Conservation (phyloP, 30 jellyfish, hydroid and myxozoan species). For the Mastigias papua region DNA sequence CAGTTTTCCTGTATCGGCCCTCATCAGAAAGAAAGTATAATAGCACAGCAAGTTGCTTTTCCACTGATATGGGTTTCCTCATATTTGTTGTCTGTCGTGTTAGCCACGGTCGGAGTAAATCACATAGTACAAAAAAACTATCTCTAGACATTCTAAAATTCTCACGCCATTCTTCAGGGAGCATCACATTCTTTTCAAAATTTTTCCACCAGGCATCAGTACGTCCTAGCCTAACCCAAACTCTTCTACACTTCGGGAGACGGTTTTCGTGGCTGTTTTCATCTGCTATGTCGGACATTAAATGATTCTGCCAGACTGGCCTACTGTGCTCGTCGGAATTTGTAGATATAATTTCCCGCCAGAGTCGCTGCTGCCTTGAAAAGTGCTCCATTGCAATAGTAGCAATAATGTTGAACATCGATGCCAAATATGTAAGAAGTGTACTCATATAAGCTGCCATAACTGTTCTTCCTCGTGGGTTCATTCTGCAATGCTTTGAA, state of each 20-base stretch:
- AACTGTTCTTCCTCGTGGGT: background rate
- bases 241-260: background rate
- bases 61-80: constrained; percentile 3
- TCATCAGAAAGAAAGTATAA: constrained; percentile 16
- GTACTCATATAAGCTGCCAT: background rate
- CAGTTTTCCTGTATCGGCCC: constrained; percentile 30
- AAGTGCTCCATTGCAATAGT: background rate
- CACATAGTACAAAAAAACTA: background rate
- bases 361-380: background rate
- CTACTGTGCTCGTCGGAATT: background rate
- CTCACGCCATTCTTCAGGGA: constrained; percentile 2
- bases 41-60: background rate
- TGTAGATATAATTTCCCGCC: background rate
- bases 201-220: background rate
- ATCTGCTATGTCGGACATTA: background rate
- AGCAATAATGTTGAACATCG: background rate
- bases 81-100: background rate
- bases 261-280: background rate
- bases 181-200: background rate
- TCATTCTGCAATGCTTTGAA: background rate
- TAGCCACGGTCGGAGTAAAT: background rate
- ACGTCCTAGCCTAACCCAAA: constrained; percentile 10
- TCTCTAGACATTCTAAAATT: background rate
- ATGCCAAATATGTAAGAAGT: background rate
- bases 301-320: background rate